phyloP scores from a whole-genome alignment of 2,888 invertebrate genomes.

The Eilema griseolum region DNA sequence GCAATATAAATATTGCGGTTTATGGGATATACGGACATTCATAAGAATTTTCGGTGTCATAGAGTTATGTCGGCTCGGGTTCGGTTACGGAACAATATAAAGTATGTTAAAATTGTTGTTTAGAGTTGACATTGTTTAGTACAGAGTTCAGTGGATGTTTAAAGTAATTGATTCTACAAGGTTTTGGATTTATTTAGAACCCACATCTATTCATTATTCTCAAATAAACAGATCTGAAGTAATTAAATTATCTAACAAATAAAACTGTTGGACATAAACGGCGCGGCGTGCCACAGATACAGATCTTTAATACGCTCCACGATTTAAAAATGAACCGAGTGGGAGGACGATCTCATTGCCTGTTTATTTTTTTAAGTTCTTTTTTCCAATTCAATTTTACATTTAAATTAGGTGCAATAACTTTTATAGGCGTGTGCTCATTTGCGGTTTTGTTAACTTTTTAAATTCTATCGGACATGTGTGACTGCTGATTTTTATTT shows the following conservation, averaged over 20 bases:
- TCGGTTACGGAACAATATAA: too few relatives aligned
- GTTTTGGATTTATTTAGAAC: constrained; percentile 16
- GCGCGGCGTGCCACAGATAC: constrained; percentile 28
- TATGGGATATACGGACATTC: too few relatives aligned
- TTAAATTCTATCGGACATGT: constrained; percentile 13
- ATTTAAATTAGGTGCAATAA: constrained; percentile 50
- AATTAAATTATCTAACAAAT: constrained; percentile 38
- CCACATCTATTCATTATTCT: constrained; percentile 19
- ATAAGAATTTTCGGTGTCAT: too few relatives aligned
- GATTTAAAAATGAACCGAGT: constrained; percentile 22
- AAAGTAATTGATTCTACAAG: background rate
- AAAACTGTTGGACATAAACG: constrained; percentile 32
- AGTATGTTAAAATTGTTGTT: too few relatives aligned
- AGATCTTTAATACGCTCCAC: constrained; percentile 26
- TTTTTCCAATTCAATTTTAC: constrained; percentile 46
- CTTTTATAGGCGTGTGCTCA: constrained; percentile 31
- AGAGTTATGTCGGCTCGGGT: too few relatives aligned
- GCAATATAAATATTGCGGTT: too few relatives aligned
- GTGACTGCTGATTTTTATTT: background rate
- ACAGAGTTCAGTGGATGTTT: background rate
- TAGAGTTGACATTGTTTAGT: background rate
- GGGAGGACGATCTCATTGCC: constrained; percentile 23
- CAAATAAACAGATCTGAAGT: constrained; percentile 19
- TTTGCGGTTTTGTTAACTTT: constrained; percentile 25
- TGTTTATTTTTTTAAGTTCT: constrained; percentile 18